phyloP scores from a whole-genome alignment of 1,140 invertebrate species.

The Lithobius niger region DNA sequence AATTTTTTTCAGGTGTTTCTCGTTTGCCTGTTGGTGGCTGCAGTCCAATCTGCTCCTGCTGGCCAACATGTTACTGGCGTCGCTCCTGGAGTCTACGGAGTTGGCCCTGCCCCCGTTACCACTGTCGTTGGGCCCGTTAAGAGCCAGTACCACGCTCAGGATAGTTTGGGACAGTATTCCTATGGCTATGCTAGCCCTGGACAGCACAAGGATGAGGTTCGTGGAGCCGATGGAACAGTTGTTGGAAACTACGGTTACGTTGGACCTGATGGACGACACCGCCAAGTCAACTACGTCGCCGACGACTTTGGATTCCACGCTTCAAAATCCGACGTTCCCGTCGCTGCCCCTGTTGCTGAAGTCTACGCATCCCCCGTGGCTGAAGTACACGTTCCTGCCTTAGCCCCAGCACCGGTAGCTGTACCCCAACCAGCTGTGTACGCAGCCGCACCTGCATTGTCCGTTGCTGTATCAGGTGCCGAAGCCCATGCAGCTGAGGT shows the following conservation, averaged over 20 bases:
- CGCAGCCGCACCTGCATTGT: not conserved
- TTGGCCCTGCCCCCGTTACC: no score
- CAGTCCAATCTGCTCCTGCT: not conserved
- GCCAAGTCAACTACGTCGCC: slow-evolving; percentile 78
- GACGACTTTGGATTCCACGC: slow-evolving; percentile 76
- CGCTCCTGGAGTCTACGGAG: no score
- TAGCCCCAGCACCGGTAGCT: not conserved
- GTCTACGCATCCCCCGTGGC: not conserved
- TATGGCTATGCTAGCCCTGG: slow-evolving; percentile 81
- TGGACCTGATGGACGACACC: slow-evolving; percentile 71
- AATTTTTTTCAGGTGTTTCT: no score
- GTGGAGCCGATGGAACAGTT: slow-evolving; percentile 71
- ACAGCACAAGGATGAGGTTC: slow-evolving; percentile 76
- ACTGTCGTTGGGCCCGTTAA: not conserved
- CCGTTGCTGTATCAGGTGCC: not conserved
- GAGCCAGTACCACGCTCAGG: slow-evolving; percentile 10
- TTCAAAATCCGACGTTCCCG: not conserved
- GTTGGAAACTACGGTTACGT: slow-evolving; percentile 78
- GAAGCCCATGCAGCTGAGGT: not conserved
- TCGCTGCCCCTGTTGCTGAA: not conserved
- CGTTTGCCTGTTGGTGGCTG: no score
- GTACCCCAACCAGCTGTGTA: not conserved
- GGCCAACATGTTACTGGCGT: not conserved
- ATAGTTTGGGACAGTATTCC: slow-evolving; percentile 52
- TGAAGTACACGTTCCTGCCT: not conserved